Percentiles rank a stretch among this genome's conserved stretches.
These are phyloP conservation scores for Caenorhabditis becei DNA, from an alignment of 2,888 invertebrate species.

Conservation along the genomic window DNA sequence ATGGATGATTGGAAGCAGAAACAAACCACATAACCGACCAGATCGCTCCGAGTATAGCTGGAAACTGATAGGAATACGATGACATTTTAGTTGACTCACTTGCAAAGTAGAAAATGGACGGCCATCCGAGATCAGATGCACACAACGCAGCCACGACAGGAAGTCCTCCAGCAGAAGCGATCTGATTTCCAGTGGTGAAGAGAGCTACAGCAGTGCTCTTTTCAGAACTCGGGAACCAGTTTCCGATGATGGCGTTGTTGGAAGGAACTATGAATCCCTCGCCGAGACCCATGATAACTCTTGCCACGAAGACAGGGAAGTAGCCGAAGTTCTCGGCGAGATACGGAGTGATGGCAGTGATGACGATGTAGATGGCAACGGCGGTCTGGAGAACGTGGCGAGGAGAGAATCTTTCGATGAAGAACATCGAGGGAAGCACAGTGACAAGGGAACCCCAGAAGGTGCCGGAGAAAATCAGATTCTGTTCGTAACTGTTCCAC, in stretches of 20 bases:
- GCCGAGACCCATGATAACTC: conserved; percentile 75
- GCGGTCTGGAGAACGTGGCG: conserved; percentile 50
- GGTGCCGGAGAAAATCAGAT: conserved; percentile 74
- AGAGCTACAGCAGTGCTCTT: conserved; percentile 71
- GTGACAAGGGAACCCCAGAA: conserved; percentile 74
- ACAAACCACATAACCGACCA: conserved; percentile 66
- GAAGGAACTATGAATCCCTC: conserved; percentile 74
- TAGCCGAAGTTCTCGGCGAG: conserved; percentile 65
- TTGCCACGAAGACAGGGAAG: conserved; percentile 66
- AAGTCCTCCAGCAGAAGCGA: conserved; percentile 67
- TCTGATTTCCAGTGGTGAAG: conserved; percentile 74
- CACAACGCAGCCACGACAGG: conserved; percentile 73
- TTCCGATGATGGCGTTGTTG: conserved; percentile 71
- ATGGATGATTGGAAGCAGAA: conserved; percentile 59
- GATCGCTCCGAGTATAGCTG: conserved; percentile 55
- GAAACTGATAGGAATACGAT: neutral
- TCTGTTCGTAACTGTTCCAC: conserved; percentile 72
- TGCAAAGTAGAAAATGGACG: conserved; percentile 72
- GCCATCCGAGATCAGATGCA: conserved; percentile 70
- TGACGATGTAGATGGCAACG: conserved; percentile 55
- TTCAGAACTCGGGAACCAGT: conserved; percentile 76
- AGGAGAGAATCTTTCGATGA: conserved; percentile 64
- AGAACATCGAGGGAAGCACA: conserved; percentile 73
- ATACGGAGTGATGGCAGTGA: conserved; percentile 68
- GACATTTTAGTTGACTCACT: conserved; percentile 43